A percentile compares a stretch with the other conserved stretches of the same genome.
These are phyloP conservation scores for Cheilosia urbana DNA, from an alignment of 2,888 invertebrate genomes.

Conservation along the genomic window DNA sequence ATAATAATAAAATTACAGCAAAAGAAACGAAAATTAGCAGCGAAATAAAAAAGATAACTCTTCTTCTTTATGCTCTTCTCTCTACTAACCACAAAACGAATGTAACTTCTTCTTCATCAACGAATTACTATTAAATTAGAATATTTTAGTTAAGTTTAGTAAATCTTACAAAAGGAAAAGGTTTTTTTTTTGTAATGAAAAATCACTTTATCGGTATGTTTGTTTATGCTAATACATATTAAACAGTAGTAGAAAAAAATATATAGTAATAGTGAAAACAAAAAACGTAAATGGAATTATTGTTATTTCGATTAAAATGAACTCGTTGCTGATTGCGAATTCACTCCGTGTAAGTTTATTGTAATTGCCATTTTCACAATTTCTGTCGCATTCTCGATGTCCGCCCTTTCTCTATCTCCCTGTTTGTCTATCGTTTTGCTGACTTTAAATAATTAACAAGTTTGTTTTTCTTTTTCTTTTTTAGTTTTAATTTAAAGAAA, in stretches of 20 bases:
- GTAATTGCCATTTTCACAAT: conserved; percentile 46
- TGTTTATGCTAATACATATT: conserved; percentile 45
- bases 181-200: conserved; percentile 42
- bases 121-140: conserved; percentile 47
- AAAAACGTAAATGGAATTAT: conserved; percentile 66
- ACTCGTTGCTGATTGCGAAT: conserved; percentile 33
- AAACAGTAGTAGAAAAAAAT: conserved; percentile 45
- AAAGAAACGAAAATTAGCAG: conserved; percentile 64
- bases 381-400: conserved; percentile 6
- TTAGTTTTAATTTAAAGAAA: conserved; percentile 66
- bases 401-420: conserved; percentile 15
- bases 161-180: conserved; percentile 37
- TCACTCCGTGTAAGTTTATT: conserved; percentile 18
- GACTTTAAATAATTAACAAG: conserved; percentile 73
- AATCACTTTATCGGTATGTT: conserved; percentile 56
- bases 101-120: conserved; percentile 53
- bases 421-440: conserved; percentile 61
- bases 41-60: conserved; percentile 57
- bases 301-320: conserved; percentile 57
- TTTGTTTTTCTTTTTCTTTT: conserved; percentile 31
- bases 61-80: conserved; percentile 19
- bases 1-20: conserved; percentile 72
- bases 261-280: conserved; percentile 33
- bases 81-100: conserved; percentile 35
- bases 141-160: conserved; percentile 53